Conservation (phyloP, 2,797 vertebrate genomes). For the Sciurus carolinensis region DNA sequence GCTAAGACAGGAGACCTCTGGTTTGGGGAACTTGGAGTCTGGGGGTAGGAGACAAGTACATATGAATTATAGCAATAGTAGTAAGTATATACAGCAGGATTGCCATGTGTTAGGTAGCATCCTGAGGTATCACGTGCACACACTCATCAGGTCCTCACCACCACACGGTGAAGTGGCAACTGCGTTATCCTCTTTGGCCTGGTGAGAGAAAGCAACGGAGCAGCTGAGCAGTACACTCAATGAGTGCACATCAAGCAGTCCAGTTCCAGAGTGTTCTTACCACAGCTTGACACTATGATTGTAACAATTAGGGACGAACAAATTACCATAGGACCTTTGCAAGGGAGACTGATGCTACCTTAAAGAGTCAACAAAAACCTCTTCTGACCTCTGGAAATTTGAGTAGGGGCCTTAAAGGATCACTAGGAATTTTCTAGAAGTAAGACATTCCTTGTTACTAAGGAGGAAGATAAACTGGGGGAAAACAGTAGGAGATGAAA, state of each 20-base stretch:
- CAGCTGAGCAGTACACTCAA: not conserved
- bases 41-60: not conserved
- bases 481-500: not conserved
- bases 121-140: not conserved
- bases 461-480: not conserved
- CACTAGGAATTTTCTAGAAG: conserved; percentile 18
- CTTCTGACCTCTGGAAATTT: conserved; percentile 28
- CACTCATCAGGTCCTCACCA: not conserved
- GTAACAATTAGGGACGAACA: not conserved
- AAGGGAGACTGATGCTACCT: not conserved
- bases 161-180: not conserved
- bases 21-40: not conserved
- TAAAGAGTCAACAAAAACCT: not conserved
- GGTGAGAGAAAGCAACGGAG: not conserved
- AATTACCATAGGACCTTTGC: not conserved
- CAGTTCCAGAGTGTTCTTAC: not conserved
- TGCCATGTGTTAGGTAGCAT: not conserved
- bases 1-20: not conserved
- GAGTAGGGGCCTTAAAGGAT: conserved; percentile 19
- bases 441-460: not conserved
- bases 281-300: not conserved
- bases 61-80: not conserved
- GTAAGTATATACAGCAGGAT: not conserved
- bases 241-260: not conserved
- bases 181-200: not conserved